Percentiles rank a stretch among this genome's conserved stretches.
Conservation (phyloP, 2,113 vertebrate species). For the Anas platyrhynchos region DNA sequence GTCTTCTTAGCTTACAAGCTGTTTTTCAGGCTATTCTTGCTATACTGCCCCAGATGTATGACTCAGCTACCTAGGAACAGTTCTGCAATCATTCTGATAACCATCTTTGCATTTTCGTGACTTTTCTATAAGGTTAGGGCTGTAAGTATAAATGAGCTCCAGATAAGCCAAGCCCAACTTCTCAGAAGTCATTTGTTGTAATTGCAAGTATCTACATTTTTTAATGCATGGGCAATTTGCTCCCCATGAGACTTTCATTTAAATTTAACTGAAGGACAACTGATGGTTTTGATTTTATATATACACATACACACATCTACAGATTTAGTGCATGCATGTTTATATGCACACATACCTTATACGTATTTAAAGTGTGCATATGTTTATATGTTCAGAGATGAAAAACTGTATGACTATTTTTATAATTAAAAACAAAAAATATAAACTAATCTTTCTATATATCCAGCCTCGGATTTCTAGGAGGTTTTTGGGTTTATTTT, state of each 20-base stretch:
- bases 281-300: not conserved
- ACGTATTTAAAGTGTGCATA: not conserved
- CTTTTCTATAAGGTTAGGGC: not conserved
- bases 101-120: not conserved
- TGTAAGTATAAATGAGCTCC: not conserved
- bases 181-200: not conserved
- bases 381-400: not conserved
- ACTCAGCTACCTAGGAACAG: not conserved
- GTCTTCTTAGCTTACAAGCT: not conserved
- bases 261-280: not conserved
- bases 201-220: not conserved
- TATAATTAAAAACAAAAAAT: not conserved
- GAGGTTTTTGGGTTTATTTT: not conserved
- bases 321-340: not conserved
- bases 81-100: not conserved
- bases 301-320: not conserved
- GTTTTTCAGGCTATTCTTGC: not conserved
- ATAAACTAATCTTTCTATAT: not conserved
- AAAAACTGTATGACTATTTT: not conserved
- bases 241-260: not conserved
- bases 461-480: not conserved
- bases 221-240: not conserved
- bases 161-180: not conserved
- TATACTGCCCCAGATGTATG: not conserved
- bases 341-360: not conserved